Base-by-base conservation (phyloP, 2,888 invertebrate genomes). In the Rosalia funebris region DNA sequence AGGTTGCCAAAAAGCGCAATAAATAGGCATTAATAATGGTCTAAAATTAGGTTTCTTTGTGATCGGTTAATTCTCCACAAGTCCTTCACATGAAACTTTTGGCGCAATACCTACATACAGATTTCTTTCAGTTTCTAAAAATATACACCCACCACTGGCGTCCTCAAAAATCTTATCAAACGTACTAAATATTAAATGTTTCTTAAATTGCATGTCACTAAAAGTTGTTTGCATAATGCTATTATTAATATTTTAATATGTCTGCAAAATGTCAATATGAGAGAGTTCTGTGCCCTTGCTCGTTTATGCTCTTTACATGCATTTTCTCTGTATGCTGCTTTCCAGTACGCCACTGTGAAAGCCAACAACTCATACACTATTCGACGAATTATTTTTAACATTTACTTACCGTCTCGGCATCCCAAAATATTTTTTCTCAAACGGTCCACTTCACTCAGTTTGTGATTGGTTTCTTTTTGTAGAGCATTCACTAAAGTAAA, bases 1-100 rank as follows among this genome's bases (percentile, higher is more conserved):
- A 57, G 50, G 57, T 57, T 44, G 57, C 57, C 57, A 58, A 58
- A 58, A 52, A 42, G 45, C 34, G 57, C 57, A 58, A 58, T 52
- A 58, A 58, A 57, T 50, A 36, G 44, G 34, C 19, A 48, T 57
- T 57, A 57, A 50, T 57, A 57, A 57, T 42, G 17, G 9, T 45
- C 47, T 32, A 52, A 52, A 46, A 52, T 39, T 58, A 58, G 37
- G 11, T 52, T 58, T 19, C 57, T 58, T 58, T 58, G 57, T 58
- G 45, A 58, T 31, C 41, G 57, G 20, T 52, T 44, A 31, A 31
- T 57, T 50, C 50, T 50, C 57, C 50, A 44, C 44, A 44, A 44
- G 44, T 50, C 57, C 48, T 50, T 44, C 48, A 50, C 41, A 37
- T 37, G 12, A 36, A 50, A 19, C 12, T 50, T 46, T 32, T 57